A percentile compares a stretch with the other conserved stretches of the same genome.
phyloP scores from a whole-genome alignment of 2,797 vertebrate genomes.

The Amblyopsis hoosieri region DNA sequence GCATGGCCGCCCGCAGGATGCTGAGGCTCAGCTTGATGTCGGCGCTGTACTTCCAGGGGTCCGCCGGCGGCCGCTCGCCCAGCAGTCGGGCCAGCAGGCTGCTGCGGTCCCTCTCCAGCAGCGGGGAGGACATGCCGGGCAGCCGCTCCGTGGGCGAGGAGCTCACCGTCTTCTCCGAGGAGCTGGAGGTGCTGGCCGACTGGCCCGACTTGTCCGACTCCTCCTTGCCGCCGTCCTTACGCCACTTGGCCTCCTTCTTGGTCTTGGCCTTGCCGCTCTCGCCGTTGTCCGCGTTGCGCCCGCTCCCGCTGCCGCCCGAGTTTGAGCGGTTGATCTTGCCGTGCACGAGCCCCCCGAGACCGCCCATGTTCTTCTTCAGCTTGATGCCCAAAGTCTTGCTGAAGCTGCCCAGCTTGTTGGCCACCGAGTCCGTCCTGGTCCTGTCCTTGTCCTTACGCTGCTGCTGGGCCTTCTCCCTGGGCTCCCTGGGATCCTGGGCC shows the following conservation, averaged over 20 bases:
- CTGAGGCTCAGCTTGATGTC: conserved; percentile 98
- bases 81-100: conserved; percentile 62
- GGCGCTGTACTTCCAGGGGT: conserved; percentile 97
- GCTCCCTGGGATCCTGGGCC: conserved; percentile 79
- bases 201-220: conserved; percentile 85
- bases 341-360: conserved; percentile 94
- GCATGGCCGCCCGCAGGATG: conserved; percentile 98
- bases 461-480: conserved; percentile 81
- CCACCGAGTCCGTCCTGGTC: conserved; percentile 92
- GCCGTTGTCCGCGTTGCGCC: conserved; percentile 73
- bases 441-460: conserved; percentile 94
- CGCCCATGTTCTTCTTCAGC: conserved; percentile 98
- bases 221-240: conserved; percentile 79
- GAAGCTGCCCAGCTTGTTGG: conserved; percentile 98
- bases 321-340: conserved; percentile 92
- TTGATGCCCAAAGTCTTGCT: conserved; percentile 98
- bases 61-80: conserved; percentile 84
- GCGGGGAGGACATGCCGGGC: conserved; percentile 69
- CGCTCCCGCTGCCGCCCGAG: conserved; percentile 69
- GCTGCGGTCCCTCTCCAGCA: conserved; percentile 42
- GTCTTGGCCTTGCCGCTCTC: conserved; percentile 58
- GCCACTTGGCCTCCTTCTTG: conserved; percentile 77
- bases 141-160: conserved; percentile 91
- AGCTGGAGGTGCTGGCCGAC: conserved; percentile 85
- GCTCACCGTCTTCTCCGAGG: conserved; percentile 91